phyloP scores from a whole-genome alignment of 2,888 invertebrate genomes.

The Drosophila paranaensis region DNA sequence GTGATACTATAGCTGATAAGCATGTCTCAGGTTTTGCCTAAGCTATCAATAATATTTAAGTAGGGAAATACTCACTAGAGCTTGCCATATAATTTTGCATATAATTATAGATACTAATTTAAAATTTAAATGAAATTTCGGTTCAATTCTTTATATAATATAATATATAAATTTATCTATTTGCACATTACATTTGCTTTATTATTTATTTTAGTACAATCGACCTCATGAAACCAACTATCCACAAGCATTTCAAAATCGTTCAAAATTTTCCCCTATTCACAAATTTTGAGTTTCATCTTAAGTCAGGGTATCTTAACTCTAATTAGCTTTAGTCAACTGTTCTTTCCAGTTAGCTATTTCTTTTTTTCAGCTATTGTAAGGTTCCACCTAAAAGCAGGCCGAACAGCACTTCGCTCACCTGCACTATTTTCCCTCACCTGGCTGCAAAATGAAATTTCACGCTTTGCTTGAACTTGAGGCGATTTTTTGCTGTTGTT shows the following conservation, averaged over 20 bases:
- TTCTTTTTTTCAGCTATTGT: constrained; percentile 9
- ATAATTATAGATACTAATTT: neutral
- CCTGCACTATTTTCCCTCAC: constrained; percentile 52
- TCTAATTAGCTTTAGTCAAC: neutral
- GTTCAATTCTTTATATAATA: too few species aligned
- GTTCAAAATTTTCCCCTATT: neutral
- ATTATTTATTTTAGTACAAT: too few species aligned
- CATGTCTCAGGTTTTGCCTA: too few species aligned
- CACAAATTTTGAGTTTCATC: neutral
- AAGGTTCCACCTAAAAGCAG: constrained; percentile 55
- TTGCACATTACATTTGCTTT: too few species aligned
- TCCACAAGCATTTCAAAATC: too few species aligned
- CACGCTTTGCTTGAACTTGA: constrained; percentile 29
- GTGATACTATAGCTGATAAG: neutral
- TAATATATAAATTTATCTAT: too few species aligned
- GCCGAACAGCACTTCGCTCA: constrained; percentile 39
- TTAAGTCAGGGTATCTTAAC: neutral
- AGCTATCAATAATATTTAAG: neutral
- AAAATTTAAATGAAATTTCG: neutral
- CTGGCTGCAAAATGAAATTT: constrained; percentile 45
- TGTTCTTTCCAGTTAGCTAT: constrained; percentile 5
- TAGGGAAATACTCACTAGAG: neutral
- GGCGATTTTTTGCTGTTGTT: constrained; percentile 6
- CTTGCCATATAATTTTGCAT: neutral
- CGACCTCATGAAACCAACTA: too few species aligned